phyloP scores from a whole-genome alignment of 2,888 invertebrate species.

The Oscheius onirici region DNA sequence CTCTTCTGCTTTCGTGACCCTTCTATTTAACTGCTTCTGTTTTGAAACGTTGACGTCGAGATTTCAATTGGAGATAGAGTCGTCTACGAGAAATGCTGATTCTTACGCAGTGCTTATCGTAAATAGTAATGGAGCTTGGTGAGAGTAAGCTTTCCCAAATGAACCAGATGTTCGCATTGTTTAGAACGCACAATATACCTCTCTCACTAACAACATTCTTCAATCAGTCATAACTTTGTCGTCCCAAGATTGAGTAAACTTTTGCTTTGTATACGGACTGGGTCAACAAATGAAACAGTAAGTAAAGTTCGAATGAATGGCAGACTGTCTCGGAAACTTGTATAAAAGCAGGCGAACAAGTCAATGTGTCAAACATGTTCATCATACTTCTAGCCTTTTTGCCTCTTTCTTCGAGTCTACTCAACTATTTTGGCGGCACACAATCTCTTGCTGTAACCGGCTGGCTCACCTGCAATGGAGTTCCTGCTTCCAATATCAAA shows the following conservation, averaged over 20 bases:
- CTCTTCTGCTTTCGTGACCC: background rate
- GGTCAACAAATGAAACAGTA: conserved; percentile 26
- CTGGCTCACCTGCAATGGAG: conserved; percentile 19
- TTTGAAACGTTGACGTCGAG: no score
- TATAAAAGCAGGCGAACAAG: background rate
- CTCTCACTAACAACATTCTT: conserved; percentile 18
- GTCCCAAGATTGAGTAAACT: background rate
- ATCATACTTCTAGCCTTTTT: background rate
- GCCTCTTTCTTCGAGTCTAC: conserved; percentile 14
- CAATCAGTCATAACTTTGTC: conserved; percentile 21
- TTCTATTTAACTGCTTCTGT: no score
- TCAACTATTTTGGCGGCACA: conserved; percentile 16
- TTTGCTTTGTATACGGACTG: conserved; percentile 1
- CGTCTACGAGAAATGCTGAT: no score
- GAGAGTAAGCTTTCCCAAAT: background rate
- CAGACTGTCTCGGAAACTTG: background rate
- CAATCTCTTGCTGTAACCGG: conserved; percentile 20
- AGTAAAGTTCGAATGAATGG: conserved; percentile 6
- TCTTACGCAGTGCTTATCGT: no score
- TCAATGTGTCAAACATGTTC: background rate
- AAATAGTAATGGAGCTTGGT: no score
- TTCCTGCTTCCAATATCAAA: conserved; percentile 8
- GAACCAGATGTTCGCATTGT: conserved; percentile 25
- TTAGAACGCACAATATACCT: conserved; percentile 8
- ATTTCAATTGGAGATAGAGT: no score